phyloP scores from a whole-genome alignment of 2,797 vertebrate genomes.

The Remorina albescens region DNA sequence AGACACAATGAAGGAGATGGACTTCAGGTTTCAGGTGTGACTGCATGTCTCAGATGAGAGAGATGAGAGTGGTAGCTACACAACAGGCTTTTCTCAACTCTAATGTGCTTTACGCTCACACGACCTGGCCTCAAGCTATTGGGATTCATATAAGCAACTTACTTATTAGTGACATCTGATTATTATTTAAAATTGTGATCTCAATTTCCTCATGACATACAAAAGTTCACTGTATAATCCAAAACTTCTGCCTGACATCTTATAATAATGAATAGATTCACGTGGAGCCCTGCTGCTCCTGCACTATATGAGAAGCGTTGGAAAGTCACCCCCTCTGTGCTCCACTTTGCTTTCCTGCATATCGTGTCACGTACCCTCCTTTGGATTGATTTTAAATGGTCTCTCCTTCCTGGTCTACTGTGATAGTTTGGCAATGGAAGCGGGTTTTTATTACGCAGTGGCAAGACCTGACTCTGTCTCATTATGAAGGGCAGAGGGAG shows the following conservation, averaged over 20 bases:
- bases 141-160: background rate
- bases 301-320: constrained; percentile 12
- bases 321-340: constrained; percentile 14
- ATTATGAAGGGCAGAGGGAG: constrained; percentile 78
- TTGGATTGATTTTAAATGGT: constrained; percentile 41
- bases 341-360: constrained; percentile 36
- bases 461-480: constrained; percentile 81
- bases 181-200: constrained; percentile 9
- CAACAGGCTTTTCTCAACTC: no score
- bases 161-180: background rate
- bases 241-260: constrained; percentile 18
- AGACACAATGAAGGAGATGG: constrained; percentile 61
- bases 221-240: constrained; percentile 3
- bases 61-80: no score
- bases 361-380: constrained; percentile 43
- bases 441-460: constrained; percentile 86
- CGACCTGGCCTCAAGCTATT: background rate
- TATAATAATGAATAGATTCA: constrained; percentile 41
- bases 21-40: constrained; percentile 28
- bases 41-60: constrained; percentile 9
- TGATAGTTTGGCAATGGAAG: constrained; percentile 63
- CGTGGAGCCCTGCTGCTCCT: constrained; percentile 8
- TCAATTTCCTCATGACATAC: constrained; percentile 6
- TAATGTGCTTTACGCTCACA: constrained; percentile 6
- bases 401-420: constrained; percentile 49